Base-by-base conservation (phyloP, 35 echinoderm and acorn worm species). In the Ptychodera flava region DNA sequence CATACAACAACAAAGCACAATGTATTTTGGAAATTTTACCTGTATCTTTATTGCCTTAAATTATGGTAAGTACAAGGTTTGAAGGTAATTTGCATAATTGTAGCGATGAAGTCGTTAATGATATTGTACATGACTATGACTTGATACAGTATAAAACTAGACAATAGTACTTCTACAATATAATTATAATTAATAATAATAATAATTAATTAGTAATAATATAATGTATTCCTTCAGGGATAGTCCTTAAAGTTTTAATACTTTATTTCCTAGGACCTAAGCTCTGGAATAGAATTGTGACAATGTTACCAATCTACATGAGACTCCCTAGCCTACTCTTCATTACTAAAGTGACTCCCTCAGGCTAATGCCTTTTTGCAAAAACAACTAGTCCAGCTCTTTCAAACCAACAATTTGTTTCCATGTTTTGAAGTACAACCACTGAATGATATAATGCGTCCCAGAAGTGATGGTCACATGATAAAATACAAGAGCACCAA, bases 151-250 rank as follows among this genome's bases (percentile, higher is more conserved):
- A 64, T 64, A 64, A 64, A 64, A 64, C 45, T 64, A 64, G 45
- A 64, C 45, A 64, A 22, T 64, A 64, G 45, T 64, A 64, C 45
- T 64, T 64, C 45, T 64, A 64, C 45, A 64, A 64, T 64, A 64
- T 64, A 64, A 64, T 64, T 64, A 64, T 64, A 64, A 64, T 64
- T 64, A 64, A 64, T 64, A 64, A 64, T 64, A 64, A 64, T 64
- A 64, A 64, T 64, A 22, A 64, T 64, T 64, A 64, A 64, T 64
- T 64, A 64, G 45, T 64, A 64, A 64, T 64, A 64, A 64, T 64
- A 64, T 64, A 64, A 64, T 64, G 45, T 64, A 64, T 64, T 22
- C 45, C 45, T 64, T 64, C 22, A 64, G 45, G 45, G 45, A 64
- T 64, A 64, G 45, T 64, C 45, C 45, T 12, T 64, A 64, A 64